Percentiles rank a stretch among this genome's conserved stretches.
Conservation (phyloP, 2,888 invertebrate species). For the Callyntrura guangdongensis region DNA sequence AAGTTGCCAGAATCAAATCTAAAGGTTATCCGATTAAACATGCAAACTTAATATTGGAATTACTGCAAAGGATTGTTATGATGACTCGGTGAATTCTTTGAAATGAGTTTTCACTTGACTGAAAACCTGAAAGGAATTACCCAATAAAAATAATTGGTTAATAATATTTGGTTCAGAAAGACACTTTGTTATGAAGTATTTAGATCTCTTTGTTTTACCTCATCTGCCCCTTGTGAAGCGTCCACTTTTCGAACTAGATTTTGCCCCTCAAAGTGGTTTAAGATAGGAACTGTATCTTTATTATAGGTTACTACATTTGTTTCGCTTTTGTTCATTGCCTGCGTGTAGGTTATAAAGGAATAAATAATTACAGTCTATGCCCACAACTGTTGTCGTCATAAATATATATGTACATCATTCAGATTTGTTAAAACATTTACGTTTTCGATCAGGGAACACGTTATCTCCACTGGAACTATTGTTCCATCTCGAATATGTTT, state of each 20-base stretch:
- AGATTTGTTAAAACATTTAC: constrained; percentile 89
- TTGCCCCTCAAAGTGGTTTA: constrained; percentile 91
- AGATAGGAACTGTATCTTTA: constrained; percentile 95
- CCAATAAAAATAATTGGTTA: neutral
- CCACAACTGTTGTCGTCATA: too few relatives aligned
- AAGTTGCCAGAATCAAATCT: neutral
- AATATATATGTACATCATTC: neutral
- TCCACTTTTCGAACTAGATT: constrained; percentile 92
- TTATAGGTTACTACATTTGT: constrained; percentile 93
- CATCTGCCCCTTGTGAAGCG: constrained; percentile 89
- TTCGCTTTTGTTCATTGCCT: constrained; percentile 88
- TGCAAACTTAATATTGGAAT: neutral
- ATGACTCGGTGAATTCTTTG: neutral
- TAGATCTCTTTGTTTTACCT: constrained; percentile 87
- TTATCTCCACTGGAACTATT: constrained; percentile 99
- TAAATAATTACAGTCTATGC: too few relatives aligned
- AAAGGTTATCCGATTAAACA: neutral
- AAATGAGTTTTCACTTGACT: constrained; percentile 80
- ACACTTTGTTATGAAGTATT: neutral
- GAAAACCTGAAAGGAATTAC: constrained; percentile 79
- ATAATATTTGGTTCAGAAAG: neutral
- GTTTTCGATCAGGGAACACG: constrained; percentile 96
- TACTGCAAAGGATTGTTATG: constrained; percentile 1
- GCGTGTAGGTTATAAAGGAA: neutral
- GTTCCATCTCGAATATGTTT: constrained; percentile 96